Evolutionary conservation across 2,113 vertebrate species (phyloP).

Genomic region (Pyxicephalus adspersus): DNA sequence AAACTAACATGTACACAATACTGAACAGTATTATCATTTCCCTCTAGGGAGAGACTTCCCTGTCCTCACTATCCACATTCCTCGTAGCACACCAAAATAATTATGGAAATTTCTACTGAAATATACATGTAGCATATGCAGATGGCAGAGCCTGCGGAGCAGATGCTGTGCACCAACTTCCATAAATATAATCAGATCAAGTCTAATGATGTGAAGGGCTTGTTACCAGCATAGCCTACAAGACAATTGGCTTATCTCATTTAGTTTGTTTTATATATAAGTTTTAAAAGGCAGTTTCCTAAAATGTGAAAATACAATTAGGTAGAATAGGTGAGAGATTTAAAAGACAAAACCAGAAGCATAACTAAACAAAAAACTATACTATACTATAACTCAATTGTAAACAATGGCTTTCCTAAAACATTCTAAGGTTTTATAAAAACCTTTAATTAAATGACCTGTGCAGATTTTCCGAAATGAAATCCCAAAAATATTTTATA

Average conservation of each 20-base stretch:
- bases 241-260: constrained; percentile 2
- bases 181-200: constrained; percentile 55
- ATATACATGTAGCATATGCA: constrained; percentile 51
- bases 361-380: too few relatives aligned
- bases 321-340: too few relatives aligned
- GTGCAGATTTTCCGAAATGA: too few relatives aligned
- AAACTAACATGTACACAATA: constrained; percentile 32
- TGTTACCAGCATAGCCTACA: constrained; percentile 22
- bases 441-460: too few relatives aligned
- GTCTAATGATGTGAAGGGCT: constrained; percentile 49
- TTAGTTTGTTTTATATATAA: background rate
- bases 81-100: constrained; percentile 50
- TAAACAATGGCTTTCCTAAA: too few relatives aligned
- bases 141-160: constrained; percentile 52
- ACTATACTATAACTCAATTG: too few relatives aligned
- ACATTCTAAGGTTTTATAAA: too few relatives aligned
- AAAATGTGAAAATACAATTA: too few relatives aligned
- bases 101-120: constrained; percentile 56
- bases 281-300: too few relatives aligned
- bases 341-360: too few relatives aligned
- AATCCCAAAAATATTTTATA: too few relatives aligned
- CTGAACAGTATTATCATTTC: constrained; percentile 28
- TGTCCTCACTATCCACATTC: constrained; percentile 36
- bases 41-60: constrained; percentile 45
- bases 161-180: constrained; percentile 50